Percentiles rank a stretch among this genome's conserved stretches.
Evolutionary conservation across 2,113 vertebrate genomes (phyloP).

Genomic region (Phalacrocorax carbo): DNA sequence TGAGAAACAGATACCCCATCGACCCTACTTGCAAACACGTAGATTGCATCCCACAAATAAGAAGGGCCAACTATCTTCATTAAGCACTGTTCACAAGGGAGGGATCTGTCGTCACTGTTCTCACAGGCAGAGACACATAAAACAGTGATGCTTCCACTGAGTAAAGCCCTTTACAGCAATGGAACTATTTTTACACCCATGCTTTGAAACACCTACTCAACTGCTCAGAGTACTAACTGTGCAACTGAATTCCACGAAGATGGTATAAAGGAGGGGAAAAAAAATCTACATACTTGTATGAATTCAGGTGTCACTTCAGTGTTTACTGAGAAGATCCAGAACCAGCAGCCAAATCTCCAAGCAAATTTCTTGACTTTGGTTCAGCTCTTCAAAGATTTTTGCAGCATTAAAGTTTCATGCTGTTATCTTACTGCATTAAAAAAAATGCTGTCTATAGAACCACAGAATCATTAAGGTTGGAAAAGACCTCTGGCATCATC

Average conservation of each 20-base stretch:
- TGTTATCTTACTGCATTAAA: background rate
- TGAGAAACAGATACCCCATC: background rate
- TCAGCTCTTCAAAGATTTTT: background rate
- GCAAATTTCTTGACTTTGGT: background rate
- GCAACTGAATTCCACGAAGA: background rate
- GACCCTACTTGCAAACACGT: accelerated
- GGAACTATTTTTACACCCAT: background rate
- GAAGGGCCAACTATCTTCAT: background rate
- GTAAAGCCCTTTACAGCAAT: background rate
- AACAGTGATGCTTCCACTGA: background rate
- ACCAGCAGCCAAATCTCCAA: background rate
- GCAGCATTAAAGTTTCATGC: background rate
- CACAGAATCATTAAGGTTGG: no score
- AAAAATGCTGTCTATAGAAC: background rate
- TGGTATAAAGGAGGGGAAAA: background rate
- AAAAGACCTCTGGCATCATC: no score
- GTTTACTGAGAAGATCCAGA: background rate
- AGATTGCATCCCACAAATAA: background rate
- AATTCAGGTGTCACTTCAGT: background rate
- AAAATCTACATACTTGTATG: background rate
- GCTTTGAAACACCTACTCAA: background rate
- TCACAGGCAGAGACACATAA: background rate
- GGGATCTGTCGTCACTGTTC: background rate
- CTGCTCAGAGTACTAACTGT: background rate
- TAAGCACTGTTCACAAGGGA: background rate